Base-by-base conservation (phyloP, 2,888 invertebrate genomes). In the Rhamphomyia laevipes region DNA sequence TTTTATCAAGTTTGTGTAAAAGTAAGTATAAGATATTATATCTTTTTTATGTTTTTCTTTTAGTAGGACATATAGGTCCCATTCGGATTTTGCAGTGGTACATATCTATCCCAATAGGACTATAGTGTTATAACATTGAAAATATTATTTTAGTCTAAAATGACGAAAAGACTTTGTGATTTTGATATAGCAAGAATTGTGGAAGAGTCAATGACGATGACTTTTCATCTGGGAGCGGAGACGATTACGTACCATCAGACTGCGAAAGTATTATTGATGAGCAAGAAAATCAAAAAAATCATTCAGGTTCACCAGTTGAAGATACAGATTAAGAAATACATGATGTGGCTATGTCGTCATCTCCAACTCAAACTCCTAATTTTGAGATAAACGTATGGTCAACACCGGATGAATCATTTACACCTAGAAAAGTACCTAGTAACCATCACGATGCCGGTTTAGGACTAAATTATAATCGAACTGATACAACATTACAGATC, bases 361-460 rank as follows among this genome's bases (percentile, higher is more conserved):
- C 33, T 13, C 35, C 12, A 45, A 37, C 33, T 45, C 11, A 33
- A 35, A 18, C 18, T 35, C n/a, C n/a, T n/a, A 37, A 13, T 38
- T 17, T 37, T 17, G 37, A 12, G 18, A 38, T 17, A n/a, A n/a
- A n/a, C 38, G 30, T 46, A 38, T 37, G 38, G 38, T 38, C 37
- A 38, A 46, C 46, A 38, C 46, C 46, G n/a, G 27, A 37, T 27
- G 38, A 38, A 46, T 13, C 2, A 3, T 35, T 35, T 35, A 35
- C 17, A 45, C 45, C 33, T 45, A 45, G 37, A 44, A 44, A 44
- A 44, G 44, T 44, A 30, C 44, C 44, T 27, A 44, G 35, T 37
- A 45, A 17, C 37, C 16, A 18, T 37, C 35, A 33, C n/a, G n/a
- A 35, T n/a, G 13, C n/a, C n/a, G n/a, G 13, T 35, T 13, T n/a